phyloP scores from a whole-genome alignment of 2,113 vertebrate genomes.

The Plecotus auritus region DNA sequence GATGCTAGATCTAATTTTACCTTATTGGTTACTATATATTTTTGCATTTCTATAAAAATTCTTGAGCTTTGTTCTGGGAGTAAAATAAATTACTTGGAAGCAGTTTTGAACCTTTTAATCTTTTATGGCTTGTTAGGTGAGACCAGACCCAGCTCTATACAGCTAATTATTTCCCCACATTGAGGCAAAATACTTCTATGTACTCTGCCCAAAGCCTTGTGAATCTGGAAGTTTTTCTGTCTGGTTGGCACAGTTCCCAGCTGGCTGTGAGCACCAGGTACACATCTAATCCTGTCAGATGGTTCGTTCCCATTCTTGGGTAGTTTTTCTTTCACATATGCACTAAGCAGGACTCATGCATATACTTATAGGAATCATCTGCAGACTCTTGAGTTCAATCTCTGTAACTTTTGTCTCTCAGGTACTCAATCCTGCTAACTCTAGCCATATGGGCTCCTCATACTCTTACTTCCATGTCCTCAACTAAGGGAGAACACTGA shows the following conservation, averaged over 20 bases:
- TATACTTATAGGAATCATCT: background rate
- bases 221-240: background rate
- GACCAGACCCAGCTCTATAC: background rate
- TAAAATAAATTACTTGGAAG: background rate
- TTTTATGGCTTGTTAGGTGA: background rate
- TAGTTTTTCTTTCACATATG: background rate
- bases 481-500: background rate
- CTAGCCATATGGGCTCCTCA: background rate
- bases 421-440: background rate
- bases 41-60: background rate
- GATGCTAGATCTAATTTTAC: background rate
- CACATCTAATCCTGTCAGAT: background rate
- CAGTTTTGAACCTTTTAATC: background rate
- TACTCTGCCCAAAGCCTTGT: background rate
- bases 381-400: background rate
- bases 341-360: background rate
- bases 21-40: background rate
- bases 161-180: background rate
- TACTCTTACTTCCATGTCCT: background rate
- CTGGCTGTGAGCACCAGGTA: background rate
- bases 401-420: background rate
- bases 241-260: background rate
- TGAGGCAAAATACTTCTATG: background rate
- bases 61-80: background rate
- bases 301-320: background rate